phyloP scores from a whole-genome alignment of 2,113 vertebrate species.

The Dendropsophus ebraccatus region DNA sequence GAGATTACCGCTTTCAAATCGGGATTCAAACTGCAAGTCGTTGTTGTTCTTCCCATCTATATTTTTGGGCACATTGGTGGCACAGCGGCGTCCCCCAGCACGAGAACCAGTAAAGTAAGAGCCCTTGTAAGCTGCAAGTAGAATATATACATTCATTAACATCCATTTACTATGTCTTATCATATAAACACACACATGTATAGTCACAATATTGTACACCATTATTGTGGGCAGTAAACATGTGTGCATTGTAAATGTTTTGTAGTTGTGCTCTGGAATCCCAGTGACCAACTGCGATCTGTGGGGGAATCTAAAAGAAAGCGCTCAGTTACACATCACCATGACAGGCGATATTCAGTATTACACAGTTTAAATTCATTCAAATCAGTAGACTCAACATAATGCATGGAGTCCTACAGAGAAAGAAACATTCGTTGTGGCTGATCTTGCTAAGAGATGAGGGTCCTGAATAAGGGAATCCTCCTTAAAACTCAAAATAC shows the following conservation, averaged over 20 bases:
- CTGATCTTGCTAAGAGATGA: too few species aligned
- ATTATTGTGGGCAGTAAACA: too few species aligned
- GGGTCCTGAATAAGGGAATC: too few species aligned
- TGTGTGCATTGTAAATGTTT: too few species aligned
- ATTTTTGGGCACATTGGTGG: conserved; percentile 62
- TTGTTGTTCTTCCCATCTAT: conserved; percentile 68
- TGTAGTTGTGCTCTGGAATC: too few species aligned
- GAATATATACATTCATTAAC: background rate
- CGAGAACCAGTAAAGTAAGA: conserved; percentile 79
- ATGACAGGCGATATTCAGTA: background rate
- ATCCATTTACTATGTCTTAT: background rate
- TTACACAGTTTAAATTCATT: background rate
- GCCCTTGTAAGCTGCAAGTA: conserved; percentile 66
- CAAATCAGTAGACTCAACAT: too few species aligned
- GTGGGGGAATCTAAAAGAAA: too few species aligned
- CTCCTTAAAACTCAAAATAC: too few species aligned
- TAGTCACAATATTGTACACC: too few species aligned
- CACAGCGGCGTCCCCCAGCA: conserved; percentile 73
- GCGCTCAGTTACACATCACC: too few species aligned
- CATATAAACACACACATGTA: too few species aligned
- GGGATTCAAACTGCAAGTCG: conserved; percentile 86
- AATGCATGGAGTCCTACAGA: background rate
- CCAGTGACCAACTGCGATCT: background rate
- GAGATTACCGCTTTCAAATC: conserved; percentile 94
- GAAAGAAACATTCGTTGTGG: too few species aligned